Conservation (phyloP, 1,140 invertebrate species). For the Theocolax elegans region DNA sequence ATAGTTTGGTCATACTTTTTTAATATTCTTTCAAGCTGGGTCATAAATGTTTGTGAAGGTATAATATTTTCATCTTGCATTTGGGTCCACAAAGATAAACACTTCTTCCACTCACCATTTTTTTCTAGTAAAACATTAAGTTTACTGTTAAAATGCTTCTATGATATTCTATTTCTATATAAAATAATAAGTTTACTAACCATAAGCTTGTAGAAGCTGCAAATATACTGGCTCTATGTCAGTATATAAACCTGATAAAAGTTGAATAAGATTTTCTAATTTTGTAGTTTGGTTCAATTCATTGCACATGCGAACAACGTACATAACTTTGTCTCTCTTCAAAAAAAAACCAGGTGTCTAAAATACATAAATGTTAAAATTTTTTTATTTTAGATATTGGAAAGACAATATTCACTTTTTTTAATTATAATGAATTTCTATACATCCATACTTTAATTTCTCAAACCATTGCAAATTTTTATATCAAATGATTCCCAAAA, state of each 20-base stretch:
- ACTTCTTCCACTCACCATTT: conserved; percentile 77
- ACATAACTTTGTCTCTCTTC: no score
- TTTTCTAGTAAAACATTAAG: conserved; percentile 62
- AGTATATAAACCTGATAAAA: background rate
- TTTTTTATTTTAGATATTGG: no score
- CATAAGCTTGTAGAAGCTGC: conserved; percentile 10
- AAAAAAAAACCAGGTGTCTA: no score
- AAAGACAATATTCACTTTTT: no score
- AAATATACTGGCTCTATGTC: background rate
- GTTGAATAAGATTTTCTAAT: conserved; percentile 5
- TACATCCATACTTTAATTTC: no score
- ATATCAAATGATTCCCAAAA: no score
- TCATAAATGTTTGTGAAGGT: conserved; percentile 76
- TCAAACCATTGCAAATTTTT: no score
- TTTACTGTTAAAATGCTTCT: no score
- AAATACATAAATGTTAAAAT: no score
- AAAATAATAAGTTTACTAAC: conserved; percentile 1
- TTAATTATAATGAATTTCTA: no score
- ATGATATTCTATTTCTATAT: background rate
- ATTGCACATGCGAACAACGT: no score
- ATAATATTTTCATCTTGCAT: conserved; percentile 84
- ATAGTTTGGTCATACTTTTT: conserved; percentile 72
- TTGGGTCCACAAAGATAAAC: conserved; percentile 79
- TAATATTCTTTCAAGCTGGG: conserved; percentile 74
- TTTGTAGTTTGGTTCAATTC: no score